Base-by-base conservation (phyloP, 2,888 invertebrate genomes). In the Tigriopus californicus region DNA sequence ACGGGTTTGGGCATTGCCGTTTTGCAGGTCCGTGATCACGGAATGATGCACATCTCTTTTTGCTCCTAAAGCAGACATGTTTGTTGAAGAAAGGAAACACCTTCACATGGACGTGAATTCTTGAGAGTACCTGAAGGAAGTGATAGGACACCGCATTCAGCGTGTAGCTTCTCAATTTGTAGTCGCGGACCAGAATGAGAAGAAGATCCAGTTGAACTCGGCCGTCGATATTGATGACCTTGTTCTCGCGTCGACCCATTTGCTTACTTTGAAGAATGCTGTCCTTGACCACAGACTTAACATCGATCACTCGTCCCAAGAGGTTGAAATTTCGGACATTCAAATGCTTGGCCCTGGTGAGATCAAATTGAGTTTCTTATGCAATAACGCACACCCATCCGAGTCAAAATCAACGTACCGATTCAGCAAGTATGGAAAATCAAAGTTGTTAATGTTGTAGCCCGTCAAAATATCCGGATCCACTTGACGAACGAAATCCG, bases 21-120 rank as follows among this genome's bases (percentile, higher is more conserved):
- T 91, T 76, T 97, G 98, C 62, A 99, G 76, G 73, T 95, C 95
- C 11, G 91, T 82, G 66, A 99, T 99, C 64, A 97, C 95, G 67
- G 91, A 92, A 69, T 98, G 95, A 72, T 98, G 97, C 0, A 99
- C 98, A 75, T 99, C 75, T 99, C 98, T 69, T 99, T 99, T 73
- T 99, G 98, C 72, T 99, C 97, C 18, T 33, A 8, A 33, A 33
- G 8, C 8, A 33, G n/a, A n/a, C n/a, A n/a, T n/a, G n/a, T n/a
- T n/a, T n/a, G n/a, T n/a, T n/a, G n/a, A n/a, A n/a, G n/a, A n/a
- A n/a, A n/a, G n/a, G n/a, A n/a, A n/a, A n/a, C n/a, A n/a, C n/a
- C n/a, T n/a, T n/a, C n/a, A n/a, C n/a, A n/a, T n/a, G n/a, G n/a
- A n/a, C n/a, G n/a, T n/a, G 33, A 33, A 33, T 3, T 33, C 33